Evolutionary conservation across 2,888 invertebrate species (phyloP), one percentile per base, ranked within the genome.

Genomic region (Pyrgus malvae): DNA sequence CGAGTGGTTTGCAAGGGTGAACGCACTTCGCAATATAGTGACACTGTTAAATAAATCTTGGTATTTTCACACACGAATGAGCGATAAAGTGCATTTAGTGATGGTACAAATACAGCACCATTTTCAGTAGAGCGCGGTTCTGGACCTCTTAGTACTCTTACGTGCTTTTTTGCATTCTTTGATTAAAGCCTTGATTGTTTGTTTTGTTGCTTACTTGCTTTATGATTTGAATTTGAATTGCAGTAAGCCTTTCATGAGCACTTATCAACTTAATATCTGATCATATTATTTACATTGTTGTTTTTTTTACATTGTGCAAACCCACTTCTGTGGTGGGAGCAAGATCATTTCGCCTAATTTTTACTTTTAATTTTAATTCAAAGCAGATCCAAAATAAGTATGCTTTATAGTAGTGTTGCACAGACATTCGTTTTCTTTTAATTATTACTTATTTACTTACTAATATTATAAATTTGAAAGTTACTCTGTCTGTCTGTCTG

Each of bases 1-100:
- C 84, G 45, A 45, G 84, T 74, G 75, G 8, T 55, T 44, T 29
- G 56, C 54, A 55, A 58, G 78, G 86, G 83, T 87, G 79, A 88
- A 85, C 65, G 87, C 69, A 73, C 87, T 81, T 61, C 38, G 74
- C 75, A 79, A 83, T 76, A 76, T 73, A 72, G 65, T 68, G 67
- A 60, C 70, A 65, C 72, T 69, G 76, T 75, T 76, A 69, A 75
- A 77, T 70, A 76, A 76, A 78, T 78, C 72, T 70, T 58, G 58
- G 55, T 66, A 66, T 71, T 63, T 67, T 64, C 63, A 61, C 57
- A 57, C 60, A 44, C 31, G 55, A 48, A 59, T 45, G 48, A 48
- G 35, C 41, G 46, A 48, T 55, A 55, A 55, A 55, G 48, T 55
- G 55, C 55, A 48, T 48, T 55, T 16, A 42, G 19, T 9, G 46